Conservation (phyloP, 1,140 invertebrate species). For the Sycophila sp. region DNA sequence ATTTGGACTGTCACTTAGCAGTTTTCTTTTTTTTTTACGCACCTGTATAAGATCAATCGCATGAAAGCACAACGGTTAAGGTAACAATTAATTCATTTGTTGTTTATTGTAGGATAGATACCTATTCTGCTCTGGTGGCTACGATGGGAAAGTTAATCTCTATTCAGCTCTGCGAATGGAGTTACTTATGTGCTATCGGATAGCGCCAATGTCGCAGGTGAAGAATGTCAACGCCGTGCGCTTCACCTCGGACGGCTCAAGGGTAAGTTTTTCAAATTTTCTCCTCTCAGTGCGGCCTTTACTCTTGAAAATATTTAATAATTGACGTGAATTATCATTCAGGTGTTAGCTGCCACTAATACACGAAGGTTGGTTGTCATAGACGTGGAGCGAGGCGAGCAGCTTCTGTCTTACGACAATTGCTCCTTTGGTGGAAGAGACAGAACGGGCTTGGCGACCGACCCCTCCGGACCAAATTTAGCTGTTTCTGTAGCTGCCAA, state of each 20-base stretch:
- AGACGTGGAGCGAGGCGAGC: slow-evolving; percentile 66
- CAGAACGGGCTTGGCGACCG: slow-evolving; percentile 65
- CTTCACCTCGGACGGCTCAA: slow-evolving; percentile 66
- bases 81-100: no score
- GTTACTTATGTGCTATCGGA: slow-evolving; percentile 63
- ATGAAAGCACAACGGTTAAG: no score
- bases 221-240: slow-evolving; percentile 66
- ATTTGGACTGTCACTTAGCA: no score
- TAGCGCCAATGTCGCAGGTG: slow-evolving; percentile 59
- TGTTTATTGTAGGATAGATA: slow-evolving; percentile 69
- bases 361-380: slow-evolving; percentile 64
- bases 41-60: no score
- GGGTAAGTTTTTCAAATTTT: slow-evolving; percentile 49
- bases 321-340: neutral
- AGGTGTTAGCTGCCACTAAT: slow-evolving; percentile 67
- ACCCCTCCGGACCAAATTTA: slow-evolving; percentile 65
- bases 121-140: slow-evolving; percentile 67
- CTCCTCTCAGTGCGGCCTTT: no score
- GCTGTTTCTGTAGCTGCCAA: slow-evolving; percentile 66
- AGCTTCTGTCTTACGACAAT: slow-evolving; percentile 66
- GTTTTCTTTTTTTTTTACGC: no score
- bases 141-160: slow-evolving; percentile 68
- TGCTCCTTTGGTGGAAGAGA: slow-evolving; percentile 66
- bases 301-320: no score
- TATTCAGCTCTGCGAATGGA: slow-evolving; percentile 64